These are phyloP conservation scores for Melinaea menophilus DNA, from an alignment of 2,888 invertebrate genomes.

Conservation along the genomic window DNA sequence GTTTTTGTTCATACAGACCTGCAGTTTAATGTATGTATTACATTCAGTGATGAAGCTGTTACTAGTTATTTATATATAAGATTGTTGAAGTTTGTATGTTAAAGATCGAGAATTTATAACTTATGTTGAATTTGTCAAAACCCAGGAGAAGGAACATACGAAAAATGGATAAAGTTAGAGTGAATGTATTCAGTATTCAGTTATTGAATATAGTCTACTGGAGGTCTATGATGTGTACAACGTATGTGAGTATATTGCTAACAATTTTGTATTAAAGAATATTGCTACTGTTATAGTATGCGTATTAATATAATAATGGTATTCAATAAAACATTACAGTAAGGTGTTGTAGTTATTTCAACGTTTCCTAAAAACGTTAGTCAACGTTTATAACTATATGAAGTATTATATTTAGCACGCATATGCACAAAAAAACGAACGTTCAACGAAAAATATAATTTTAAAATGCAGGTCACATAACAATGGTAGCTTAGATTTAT, in stretches of 20 bases:
- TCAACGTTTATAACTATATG: too few species aligned
- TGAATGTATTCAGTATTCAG: not conserved
- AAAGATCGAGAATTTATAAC: not conserved
- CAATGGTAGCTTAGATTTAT: too few species aligned
- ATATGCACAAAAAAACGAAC: too few species aligned
- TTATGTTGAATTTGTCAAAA: not conserved
- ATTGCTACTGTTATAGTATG: too few species aligned
- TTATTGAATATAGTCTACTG: not conserved
- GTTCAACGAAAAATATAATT: too few species aligned
- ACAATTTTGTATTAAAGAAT: not conserved
- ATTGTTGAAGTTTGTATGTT: not conserved
- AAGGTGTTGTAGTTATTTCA: too few species aligned
- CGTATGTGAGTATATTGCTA: not conserved
- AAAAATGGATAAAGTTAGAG: not conserved
- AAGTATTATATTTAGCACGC: too few species aligned
- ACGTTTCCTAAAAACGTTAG: too few species aligned
- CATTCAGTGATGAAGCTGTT: not conserved
- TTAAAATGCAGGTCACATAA: too few species aligned
- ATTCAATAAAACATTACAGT: too few species aligned
- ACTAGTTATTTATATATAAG: too few species aligned
- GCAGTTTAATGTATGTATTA: not conserved
- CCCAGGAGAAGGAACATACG: not conserved
- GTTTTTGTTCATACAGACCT: not conserved
- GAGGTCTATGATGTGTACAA: not conserved
- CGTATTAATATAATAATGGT: too few species aligned